phyloP scores from a whole-genome alignment of 2,888 invertebrate genomes.

The Monochamus alternatus region DNA sequence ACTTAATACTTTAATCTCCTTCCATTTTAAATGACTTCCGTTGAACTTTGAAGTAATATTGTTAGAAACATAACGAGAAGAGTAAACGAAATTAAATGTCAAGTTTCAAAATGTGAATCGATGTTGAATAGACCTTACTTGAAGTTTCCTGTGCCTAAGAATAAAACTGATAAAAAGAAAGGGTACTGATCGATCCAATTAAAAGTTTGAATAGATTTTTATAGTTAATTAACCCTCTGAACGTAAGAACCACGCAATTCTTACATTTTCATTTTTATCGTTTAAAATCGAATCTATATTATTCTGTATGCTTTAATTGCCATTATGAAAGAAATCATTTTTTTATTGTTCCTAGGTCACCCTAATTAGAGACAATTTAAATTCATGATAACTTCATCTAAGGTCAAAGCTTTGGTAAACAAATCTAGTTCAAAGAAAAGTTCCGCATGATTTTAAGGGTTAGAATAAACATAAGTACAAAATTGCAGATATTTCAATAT shows the following conservation, averaged over 20 bases:
- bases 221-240: constrained; percentile 3
- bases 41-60: not conserved
- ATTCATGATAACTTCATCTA: not conserved
- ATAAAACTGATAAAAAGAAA: constrained; percentile 11
- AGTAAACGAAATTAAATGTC: not conserved
- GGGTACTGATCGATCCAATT: constrained; percentile 7
- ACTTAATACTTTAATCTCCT: too few relatives aligned
- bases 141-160: not conserved
- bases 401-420: not conserved
- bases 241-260: not conserved
- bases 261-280: not conserved
- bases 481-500: too few relatives aligned
- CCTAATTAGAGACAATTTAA: too few relatives aligned
- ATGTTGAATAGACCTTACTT: not conserved
- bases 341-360: too few relatives aligned
- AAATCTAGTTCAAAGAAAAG: too few relatives aligned
- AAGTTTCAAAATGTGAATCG: not conserved
- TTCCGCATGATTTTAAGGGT: too few relatives aligned
- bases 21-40: not conserved
- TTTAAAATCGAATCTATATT: not conserved
- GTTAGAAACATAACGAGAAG: not conserved
- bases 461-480: too few relatives aligned
- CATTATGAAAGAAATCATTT: too few relatives aligned
- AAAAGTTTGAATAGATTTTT: constrained; percentile 19
- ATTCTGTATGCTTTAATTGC: too few relatives aligned